Evolutionary conservation across 2,888 invertebrate species (phyloP).

Genomic region (Eudasyphora cyanicolor): DNA sequence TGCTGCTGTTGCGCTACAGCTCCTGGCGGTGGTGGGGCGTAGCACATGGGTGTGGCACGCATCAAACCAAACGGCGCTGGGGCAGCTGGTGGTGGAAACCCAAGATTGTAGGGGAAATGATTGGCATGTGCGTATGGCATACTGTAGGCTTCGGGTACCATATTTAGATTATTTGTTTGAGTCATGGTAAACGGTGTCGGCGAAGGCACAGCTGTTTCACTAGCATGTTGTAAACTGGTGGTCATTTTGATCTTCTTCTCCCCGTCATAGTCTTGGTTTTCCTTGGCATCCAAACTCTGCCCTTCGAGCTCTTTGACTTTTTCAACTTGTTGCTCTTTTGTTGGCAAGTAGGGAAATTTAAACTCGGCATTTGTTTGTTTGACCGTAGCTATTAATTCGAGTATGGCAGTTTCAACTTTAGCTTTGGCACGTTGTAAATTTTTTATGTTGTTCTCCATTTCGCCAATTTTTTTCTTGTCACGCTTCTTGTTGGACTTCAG

Average conservation of each 20-base stretch:
- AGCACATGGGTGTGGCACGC: slow-evolving; percentile 74
- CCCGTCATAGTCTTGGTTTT: slow-evolving; percentile 13
- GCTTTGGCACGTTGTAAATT: slow-evolving; percentile 78
- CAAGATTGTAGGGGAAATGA: slow-evolving; percentile 68
- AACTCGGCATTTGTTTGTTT: slow-evolving; percentile 78
- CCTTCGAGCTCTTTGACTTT: slow-evolving; percentile 72
- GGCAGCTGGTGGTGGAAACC: slow-evolving; percentile 57
- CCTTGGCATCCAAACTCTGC: not conserved
- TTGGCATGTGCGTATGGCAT: slow-evolving; percentile 70
- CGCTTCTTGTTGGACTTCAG: slow-evolving; percentile 76
- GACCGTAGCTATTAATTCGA: slow-evolving; percentile 78
- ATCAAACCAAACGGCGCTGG: slow-evolving; percentile 68
- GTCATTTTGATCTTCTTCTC: slow-evolving; percentile 53
- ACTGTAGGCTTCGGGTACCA: slow-evolving; percentile 67
- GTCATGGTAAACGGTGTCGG: slow-evolving; percentile 42
- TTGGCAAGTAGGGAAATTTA: slow-evolving; percentile 78
- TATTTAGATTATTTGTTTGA: slow-evolving; percentile 54
- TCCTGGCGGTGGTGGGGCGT: slow-evolving; percentile 72
- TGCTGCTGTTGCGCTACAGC: slow-evolving; percentile 67
- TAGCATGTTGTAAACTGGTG: slow-evolving; percentile 56
- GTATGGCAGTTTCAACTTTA: slow-evolving; percentile 77
- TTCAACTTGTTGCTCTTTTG: slow-evolving; percentile 78
- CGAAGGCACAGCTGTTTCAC: slow-evolving; percentile 49
- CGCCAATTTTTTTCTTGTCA: slow-evolving; percentile 78
- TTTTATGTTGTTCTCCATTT: slow-evolving; percentile 77